phyloP scores from a whole-genome alignment of 2,888 invertebrate genomes.

The Mythimna albipuncta region DNA sequence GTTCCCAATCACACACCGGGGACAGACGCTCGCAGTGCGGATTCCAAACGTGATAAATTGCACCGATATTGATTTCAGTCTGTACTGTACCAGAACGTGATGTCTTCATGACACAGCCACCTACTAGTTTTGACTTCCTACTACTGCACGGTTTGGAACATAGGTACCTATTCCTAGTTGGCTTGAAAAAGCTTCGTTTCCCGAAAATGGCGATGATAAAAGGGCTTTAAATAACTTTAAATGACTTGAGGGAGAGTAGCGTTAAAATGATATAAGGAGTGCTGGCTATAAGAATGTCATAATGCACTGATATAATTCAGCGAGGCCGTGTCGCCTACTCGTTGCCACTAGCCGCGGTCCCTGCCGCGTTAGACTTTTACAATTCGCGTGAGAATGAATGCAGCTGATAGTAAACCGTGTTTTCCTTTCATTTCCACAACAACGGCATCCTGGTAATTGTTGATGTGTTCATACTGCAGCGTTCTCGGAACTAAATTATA shows the following conservation, averaged over 20 bases:
- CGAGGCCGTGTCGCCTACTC: constrained; percentile 14
- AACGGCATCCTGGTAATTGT: constrained; percentile 34
- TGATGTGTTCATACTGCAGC: constrained; percentile 36
- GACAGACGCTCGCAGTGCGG: constrained; percentile 52
- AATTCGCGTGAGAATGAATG: constrained; percentile 55
- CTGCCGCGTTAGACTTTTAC: constrained; percentile 47
- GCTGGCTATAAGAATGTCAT: constrained; percentile 40
- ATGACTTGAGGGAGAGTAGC: constrained; percentile 30
- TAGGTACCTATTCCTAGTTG: not conserved
- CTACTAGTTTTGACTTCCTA: constrained; percentile 19
- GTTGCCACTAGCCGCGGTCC: constrained; percentile 3
- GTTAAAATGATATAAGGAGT: constrained; percentile 49
- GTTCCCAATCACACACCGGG: constrained; percentile 53
- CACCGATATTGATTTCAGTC: constrained; percentile 56
- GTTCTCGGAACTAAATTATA: constrained; percentile 33
- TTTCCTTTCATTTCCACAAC: constrained; percentile 51
- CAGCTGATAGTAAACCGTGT: constrained; percentile 54
- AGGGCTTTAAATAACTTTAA: constrained; percentile 41
- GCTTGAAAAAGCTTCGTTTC: constrained; percentile 14
- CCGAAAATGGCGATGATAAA: constrained; percentile 29
- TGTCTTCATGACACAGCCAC: constrained; percentile 33
- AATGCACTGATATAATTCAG: constrained; percentile 42
- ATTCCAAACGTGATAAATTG: constrained; percentile 56
- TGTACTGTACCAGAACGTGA: constrained; percentile 31
- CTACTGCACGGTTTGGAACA: not conserved